A percentile compares a stretch with the other conserved stretches of the same genome.
Evolutionary conservation across 1,140 invertebrate genomes (phyloP).

Genomic region (Tetramorium simillimum): DNA sequence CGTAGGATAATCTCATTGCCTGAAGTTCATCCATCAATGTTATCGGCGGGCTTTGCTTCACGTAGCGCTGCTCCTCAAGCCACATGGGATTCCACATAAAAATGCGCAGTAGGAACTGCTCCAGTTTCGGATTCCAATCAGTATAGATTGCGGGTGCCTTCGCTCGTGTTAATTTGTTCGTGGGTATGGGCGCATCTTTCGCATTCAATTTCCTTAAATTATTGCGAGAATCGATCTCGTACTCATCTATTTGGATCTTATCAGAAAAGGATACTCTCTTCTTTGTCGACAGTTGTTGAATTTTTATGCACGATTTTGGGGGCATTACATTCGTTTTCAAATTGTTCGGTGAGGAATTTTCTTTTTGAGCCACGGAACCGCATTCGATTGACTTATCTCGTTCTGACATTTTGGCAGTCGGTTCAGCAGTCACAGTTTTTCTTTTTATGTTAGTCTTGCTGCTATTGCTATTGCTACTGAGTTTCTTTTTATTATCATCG

Average conservation of each 20-base stretch:
- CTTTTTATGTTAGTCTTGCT: not conserved
- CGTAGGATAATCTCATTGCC: slow-evolving; percentile 64
- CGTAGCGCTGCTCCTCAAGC: slow-evolving; percentile 75
- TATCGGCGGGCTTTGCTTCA: slow-evolving; percentile 70
- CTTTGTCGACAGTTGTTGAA: not conserved
- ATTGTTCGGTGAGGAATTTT: slow-evolving; percentile 25
- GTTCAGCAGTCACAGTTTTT: not conserved
- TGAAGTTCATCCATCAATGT: slow-evolving; percentile 60
- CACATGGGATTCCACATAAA: slow-evolving; percentile 79
- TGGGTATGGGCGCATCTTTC: slow-evolving; percentile 70
- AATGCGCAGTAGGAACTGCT: slow-evolving; percentile 74
- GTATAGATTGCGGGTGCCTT: not conserved
- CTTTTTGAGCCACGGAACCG: not conserved
- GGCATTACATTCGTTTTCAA: not conserved
- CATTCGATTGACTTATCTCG: not conserved
- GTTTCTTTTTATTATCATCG: not conserved
- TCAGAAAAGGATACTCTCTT: slow-evolving; percentile 74
- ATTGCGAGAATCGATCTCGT: slow-evolving; percentile 73
- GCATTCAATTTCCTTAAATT: slow-evolving; percentile 68
- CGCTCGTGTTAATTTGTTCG: slow-evolving; percentile 4
- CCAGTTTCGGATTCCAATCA: slow-evolving; percentile 62
- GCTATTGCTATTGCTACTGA: not conserved
- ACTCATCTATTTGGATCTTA: slow-evolving; percentile 62
- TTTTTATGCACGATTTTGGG: not conserved
- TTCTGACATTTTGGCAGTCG: not conserved